Conservation (phyloP, 2,113 vertebrate species). For the Clupea harengus region DNA sequence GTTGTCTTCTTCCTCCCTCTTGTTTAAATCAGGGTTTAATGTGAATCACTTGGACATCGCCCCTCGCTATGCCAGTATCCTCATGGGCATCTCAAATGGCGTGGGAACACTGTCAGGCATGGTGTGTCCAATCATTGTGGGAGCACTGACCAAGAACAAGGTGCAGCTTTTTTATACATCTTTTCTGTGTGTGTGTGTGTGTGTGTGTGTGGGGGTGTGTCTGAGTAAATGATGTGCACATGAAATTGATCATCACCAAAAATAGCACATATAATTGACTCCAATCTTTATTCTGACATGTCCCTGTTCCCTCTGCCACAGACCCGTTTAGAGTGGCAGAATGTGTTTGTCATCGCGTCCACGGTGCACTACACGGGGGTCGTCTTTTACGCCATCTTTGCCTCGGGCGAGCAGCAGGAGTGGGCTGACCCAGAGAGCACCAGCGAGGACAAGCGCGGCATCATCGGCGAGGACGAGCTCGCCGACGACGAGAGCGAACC, state of each 20-base stretch:
- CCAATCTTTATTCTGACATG: neutral
- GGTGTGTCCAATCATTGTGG: conserved; percentile 96
- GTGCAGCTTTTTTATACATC: conserved; percentile 61
- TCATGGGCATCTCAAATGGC: conserved; percentile 97
- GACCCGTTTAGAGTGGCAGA: conserved; percentile 97
- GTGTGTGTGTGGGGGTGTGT: neutral
- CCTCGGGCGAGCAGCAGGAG: conserved; percentile 95
- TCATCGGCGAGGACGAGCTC: conserved; percentile 89
- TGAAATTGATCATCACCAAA: neutral
- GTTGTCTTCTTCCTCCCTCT: neutral
- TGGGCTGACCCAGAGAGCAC: conserved; percentile 91
- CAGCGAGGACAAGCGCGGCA: conserved; percentile 89
- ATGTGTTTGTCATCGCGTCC: conserved; percentile 92
- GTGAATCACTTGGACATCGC: conserved; percentile 98
- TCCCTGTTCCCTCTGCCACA: conserved; percentile 55
- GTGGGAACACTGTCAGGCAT: conserved; percentile 95
- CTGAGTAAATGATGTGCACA: neutral
- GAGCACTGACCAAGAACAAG: conserved; percentile 94
- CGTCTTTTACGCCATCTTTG: conserved; percentile 94
- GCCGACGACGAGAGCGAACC: conserved; percentile 88
- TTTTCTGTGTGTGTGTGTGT: neutral
- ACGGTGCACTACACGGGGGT: conserved; percentile 94
- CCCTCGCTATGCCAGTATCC: conserved; percentile 94
- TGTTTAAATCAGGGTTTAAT: conserved; percentile 83
- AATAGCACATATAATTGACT: neutral